These are phyloP conservation scores for Myocastor coypus DNA, from an alignment of 2,113 vertebrate genomes.

Conservation along the genomic window DNA sequence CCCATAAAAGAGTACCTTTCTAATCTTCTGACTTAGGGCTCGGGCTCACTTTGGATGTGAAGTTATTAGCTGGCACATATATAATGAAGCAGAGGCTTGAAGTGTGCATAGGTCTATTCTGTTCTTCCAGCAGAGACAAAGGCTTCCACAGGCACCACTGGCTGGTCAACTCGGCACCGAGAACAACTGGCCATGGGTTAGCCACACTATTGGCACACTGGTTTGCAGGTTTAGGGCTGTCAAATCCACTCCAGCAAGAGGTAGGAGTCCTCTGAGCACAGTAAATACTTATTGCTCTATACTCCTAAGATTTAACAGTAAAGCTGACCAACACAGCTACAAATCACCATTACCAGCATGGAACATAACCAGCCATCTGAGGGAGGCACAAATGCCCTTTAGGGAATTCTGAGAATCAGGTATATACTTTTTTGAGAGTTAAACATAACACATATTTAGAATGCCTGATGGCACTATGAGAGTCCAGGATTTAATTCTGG, in stretches of 20 bases:
- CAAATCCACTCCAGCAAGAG: neutral
- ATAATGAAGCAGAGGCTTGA: neutral
- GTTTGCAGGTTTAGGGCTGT: neutral
- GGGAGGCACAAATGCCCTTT: conserved; percentile 1
- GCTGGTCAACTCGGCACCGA: neutral
- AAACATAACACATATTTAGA: conserved; percentile 55
- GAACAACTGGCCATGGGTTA: neutral
- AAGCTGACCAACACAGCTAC: neutral
- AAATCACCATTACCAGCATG: neutral
- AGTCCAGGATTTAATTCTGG: conserved; percentile 10
- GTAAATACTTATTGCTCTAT: neutral
- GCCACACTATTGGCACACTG: fast-evolving
- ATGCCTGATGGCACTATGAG: neutral
- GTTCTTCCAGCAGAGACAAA: neutral
- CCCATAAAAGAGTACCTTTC: neutral
- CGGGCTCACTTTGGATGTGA: neutral
- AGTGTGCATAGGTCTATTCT: neutral
- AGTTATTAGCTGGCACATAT: neutral
- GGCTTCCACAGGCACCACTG: neutral
- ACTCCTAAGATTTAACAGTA: neutral
- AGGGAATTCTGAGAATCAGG: conserved; percentile 5
- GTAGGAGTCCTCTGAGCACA: neutral
- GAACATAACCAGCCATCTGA: neutral
- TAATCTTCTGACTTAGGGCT: neutral
- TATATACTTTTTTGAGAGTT: conserved; percentile 26